phyloP scores from a whole-genome alignment of 2,888 invertebrate genomes.

The Eurytoma californica region DNA sequence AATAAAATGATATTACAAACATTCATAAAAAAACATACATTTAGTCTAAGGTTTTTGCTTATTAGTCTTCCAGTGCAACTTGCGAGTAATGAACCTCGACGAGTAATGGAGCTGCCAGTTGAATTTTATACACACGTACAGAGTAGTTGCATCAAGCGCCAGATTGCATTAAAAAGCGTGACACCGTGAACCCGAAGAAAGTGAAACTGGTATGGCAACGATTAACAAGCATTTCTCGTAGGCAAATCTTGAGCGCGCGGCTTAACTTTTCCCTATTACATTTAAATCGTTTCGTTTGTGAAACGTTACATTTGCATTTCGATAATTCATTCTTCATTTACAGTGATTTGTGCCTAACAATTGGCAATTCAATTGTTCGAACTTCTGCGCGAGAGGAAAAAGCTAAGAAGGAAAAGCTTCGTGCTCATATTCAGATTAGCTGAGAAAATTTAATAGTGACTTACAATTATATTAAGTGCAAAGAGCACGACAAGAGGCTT shows the following conservation, averaged over 20 bases:
- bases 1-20: not conserved
- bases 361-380: conserved; percentile 1
- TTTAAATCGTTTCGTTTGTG: conserved; percentile 1
- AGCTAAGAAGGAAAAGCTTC: not conserved
- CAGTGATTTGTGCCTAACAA: not conserved
- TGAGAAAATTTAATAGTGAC: no score
- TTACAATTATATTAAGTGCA: no score
- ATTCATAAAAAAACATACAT: not conserved
- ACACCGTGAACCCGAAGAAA: conserved; percentile 41
- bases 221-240: not conserved
- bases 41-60: conserved; percentile 8
- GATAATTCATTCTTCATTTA: not conserved
- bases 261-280: not conserved
- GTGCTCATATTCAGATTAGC: no score
- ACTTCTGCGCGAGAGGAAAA: not conserved
- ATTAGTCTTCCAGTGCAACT: conserved; percentile 6
- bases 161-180: conserved; percentile 40
- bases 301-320: not conserved
- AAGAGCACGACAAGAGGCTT: no score
- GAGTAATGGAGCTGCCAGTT: conserved; percentile 21
- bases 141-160: conserved; percentile 25
- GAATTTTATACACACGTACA: not conserved
- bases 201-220: conserved; percentile 22
- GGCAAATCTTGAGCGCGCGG: not conserved
- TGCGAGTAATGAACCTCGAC: conserved; percentile 35